phyloP scores from a whole-genome alignment of 2,888 invertebrate genomes.

The Volucella inanis region DNA sequence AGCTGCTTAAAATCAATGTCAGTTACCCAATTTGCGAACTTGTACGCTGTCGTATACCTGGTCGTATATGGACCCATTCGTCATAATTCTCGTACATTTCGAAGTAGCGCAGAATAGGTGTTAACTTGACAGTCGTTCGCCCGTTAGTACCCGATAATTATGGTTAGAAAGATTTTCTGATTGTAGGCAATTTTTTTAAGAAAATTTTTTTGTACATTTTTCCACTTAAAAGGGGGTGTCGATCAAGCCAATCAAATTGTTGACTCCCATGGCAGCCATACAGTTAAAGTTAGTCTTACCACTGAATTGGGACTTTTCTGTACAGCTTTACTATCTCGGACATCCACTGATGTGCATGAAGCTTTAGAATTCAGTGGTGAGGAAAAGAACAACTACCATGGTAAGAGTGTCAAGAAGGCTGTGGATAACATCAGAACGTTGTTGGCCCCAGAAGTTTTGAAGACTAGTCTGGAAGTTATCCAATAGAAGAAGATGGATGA shows the following conservation, averaged over 20 bases:
- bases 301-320: conserved; percentile 84
- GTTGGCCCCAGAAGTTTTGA: conserved; percentile 91
- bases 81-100: too few relatives aligned
- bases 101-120: too few relatives aligned
- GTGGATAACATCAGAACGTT: conserved; percentile 94
- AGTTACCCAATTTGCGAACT: too few relatives aligned
- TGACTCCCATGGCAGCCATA: conserved; percentile 99
- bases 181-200: conserved; percentile 34
- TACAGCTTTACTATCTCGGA: conserved; percentile 98
- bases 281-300: conserved; percentile 95
- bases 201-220: conserved; percentile 38
- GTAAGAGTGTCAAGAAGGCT: conserved; percentile 97
- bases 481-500: conserved; percentile 88
- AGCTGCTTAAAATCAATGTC: too few relatives aligned
- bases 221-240: conserved; percentile 87
- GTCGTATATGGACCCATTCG: too few relatives aligned
- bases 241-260: conserved; percentile 96
- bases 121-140: conserved; percentile 55
- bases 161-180: conserved; percentile 52
- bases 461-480: conserved; percentile 92
- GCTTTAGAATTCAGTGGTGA: conserved; percentile 98
- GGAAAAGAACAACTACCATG: conserved; percentile 94
- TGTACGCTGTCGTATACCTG: too few relatives aligned
- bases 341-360: conserved; percentile 98
- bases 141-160: conserved; percentile 64